Evolutionary conservation across 2,113 vertebrate genomes (phyloP), one percentile per base, ranked within the genome.

Genomic region (Rhinoderma darwinii): DNA sequence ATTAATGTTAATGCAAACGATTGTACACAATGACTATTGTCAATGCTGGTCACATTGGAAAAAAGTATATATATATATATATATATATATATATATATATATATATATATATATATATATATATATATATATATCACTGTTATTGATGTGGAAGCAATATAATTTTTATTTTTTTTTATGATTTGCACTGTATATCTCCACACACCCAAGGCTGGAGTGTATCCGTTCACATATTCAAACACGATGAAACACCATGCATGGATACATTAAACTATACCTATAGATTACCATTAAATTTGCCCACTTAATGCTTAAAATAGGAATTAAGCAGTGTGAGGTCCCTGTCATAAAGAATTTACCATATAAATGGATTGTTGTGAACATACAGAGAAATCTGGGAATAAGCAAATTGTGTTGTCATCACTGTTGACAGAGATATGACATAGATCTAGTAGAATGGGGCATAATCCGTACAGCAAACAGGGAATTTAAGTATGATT

Each of bases 321-420:
- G 35, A 41, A 72, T 72, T 41, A 72, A 25, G 20, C 17, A 54
- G 41, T 50, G 30, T 54, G 44, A 78, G 30, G n/a, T 51, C 27
- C 43, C 47, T 78, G 75, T 37, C 47, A 54, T 35, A 51, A 54
- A 54, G 30, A 22, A 47, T 30, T 54, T 51, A 18, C 3, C 9
- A 20, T 54, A 32, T 32, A 54, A 51, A 54, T 27, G 18, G 11
- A 78, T 54, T 51, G 47, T 51, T 51, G 75, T 51, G 18, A 50
- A 50, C 44, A 30, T n/a, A 51, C 43, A 77, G 30, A 51, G 17
- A 6, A 30, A 78, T 51, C 15, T 8, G 30, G 15, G 44, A 54
- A 22, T 78, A 78, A 78, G 30, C 27, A 78, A 78, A 35, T 54
- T 78, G 20, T 77, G 74, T 35, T 77, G 75, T 78, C 47, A 78